Percentiles rank a stretch among this genome's conserved stretches.
Conservation (phyloP, 2,888 invertebrate genomes). For the Crossocerus cetratus region DNA sequence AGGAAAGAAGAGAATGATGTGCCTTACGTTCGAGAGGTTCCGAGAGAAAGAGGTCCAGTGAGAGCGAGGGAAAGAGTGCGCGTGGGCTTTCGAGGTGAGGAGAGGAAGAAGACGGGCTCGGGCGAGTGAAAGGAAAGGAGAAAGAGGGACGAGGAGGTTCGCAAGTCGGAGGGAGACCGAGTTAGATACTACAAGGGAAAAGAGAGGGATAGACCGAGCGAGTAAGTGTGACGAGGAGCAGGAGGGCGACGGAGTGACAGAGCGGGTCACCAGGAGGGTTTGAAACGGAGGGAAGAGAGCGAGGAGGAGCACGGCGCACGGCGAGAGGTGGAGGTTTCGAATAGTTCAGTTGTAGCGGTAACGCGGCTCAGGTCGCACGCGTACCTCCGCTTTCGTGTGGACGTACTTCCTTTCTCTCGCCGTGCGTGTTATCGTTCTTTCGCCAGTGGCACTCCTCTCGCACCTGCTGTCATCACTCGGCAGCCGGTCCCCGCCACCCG, state of each 20-base stretch:
- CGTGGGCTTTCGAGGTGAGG: too few relatives aligned
- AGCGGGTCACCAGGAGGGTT: conserved; percentile 34
- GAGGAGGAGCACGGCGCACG: conserved; percentile 50
- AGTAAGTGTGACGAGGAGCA: conserved; percentile 25
- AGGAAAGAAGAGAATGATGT: neutral
- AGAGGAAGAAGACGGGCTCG: neutral
- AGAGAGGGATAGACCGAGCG: conserved; percentile 17
- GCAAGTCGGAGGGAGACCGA: conserved; percentile 7
- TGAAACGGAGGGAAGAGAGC: conserved; percentile 39
- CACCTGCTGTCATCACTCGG: neutral
- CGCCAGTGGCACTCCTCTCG: neutral
- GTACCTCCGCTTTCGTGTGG: conserved; percentile 48
- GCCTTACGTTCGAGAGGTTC: too few relatives aligned
- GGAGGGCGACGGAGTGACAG: conserved; percentile 19
- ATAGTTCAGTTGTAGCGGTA: conserved; percentile 74
- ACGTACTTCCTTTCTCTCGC: conserved; percentile 12
- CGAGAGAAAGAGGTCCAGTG: too few relatives aligned
- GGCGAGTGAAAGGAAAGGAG: conserved; percentile 25
- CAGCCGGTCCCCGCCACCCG: neutral
- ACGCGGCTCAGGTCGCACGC: conserved; percentile 69
- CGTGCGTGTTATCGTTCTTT: conserved; percentile 1
- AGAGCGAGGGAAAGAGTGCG: conserved; percentile 4
- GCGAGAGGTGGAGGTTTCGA: conserved; percentile 66
- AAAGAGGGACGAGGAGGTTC: conserved; percentile 24
- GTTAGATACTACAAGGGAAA: conserved; percentile 5